Conservation (phyloP, 2,888 invertebrate genomes). For the Mechanitis messenoides region DNA sequence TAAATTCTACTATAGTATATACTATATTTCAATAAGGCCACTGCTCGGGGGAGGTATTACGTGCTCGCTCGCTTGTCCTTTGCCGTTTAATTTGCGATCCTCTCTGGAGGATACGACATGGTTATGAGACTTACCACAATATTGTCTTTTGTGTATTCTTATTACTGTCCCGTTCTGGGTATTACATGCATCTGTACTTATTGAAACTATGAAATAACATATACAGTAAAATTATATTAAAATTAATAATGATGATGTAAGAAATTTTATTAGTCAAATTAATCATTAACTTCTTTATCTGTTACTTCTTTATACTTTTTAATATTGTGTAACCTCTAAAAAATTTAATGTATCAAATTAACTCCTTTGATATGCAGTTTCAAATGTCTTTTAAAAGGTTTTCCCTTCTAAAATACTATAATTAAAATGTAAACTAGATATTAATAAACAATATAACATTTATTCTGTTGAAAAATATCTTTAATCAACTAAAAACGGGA, state of each 20-base stretch:
- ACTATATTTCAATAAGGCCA: not conserved
- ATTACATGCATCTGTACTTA: too few species aligned
- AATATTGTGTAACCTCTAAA: too few species aligned
- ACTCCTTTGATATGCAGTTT: too few species aligned
- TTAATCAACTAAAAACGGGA: not conserved
- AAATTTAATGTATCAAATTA: too few species aligned
- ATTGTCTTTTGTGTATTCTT: not conserved
- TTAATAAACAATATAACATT: not conserved
- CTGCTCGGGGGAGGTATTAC: conserved; percentile 51
- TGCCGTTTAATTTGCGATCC: conserved; percentile 3
- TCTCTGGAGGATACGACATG: conserved; percentile 2
- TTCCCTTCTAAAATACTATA: not conserved
- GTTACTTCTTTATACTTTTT: too few species aligned
- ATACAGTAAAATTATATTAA: too few species aligned
- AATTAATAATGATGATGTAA: too few species aligned
- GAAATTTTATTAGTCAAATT: too few species aligned
- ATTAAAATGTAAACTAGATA: not conserved
- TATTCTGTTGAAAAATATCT: conserved; percentile 5
- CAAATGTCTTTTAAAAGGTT: too few species aligned
- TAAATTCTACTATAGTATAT: too few species aligned
- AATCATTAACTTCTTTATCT: too few species aligned
- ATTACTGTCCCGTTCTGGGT: not conserved
- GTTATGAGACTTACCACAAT: not conserved
- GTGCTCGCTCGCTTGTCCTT: conserved; percentile 37
- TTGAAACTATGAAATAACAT: too few species aligned